Evolutionary conservation across 2,888 invertebrate species (phyloP), one percentile per base, ranked within the genome.

Genomic region (Lymantria monacha): DNA sequence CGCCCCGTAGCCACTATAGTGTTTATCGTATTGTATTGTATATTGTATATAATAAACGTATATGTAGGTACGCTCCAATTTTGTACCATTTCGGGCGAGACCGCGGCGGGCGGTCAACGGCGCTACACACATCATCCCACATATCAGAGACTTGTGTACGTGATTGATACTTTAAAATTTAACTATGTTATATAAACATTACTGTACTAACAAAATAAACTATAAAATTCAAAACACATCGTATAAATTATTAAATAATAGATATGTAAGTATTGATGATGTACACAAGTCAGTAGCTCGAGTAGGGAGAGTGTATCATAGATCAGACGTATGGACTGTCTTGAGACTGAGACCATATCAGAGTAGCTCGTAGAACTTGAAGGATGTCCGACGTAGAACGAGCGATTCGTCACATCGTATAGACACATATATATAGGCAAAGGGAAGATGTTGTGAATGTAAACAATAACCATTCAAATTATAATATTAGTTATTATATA

Each of bases 341-440:
- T 89, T 88, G 90, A 91, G 90, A 89, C 90, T 90, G 90, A 90
- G 87, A 81, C 89, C 90, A 90, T 91, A 91, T 89, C 90, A 89
- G 80, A 79, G 82, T 88, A 87, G 87, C 79, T 81, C 80, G 83
- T 84, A 83, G 77, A 49, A 74, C 76, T 81, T 73, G 78, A 76
- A 79, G 76, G 81, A 75, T 63, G 78, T 85, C 85, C 89, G 81
- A 85, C 84, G 86, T 87, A 89, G 89, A 87, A 88, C 78, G 79
- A 89, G 89, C 82, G 84, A 83, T 83, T 66, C 76, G 78, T 80
- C 70, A 70, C 67, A 65, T 62, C 65, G 56, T 65, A 51, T 69
- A 63, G 69, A 70, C 65, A 61, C 22, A 5, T 22, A 22, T 5
- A 2, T 22, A 22, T 22, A 22, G 69, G 69, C 61, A 66, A 71